Evolutionary conservation across 1,140 invertebrate species (phyloP).

Genomic region (Callitettix versicolor): DNA sequence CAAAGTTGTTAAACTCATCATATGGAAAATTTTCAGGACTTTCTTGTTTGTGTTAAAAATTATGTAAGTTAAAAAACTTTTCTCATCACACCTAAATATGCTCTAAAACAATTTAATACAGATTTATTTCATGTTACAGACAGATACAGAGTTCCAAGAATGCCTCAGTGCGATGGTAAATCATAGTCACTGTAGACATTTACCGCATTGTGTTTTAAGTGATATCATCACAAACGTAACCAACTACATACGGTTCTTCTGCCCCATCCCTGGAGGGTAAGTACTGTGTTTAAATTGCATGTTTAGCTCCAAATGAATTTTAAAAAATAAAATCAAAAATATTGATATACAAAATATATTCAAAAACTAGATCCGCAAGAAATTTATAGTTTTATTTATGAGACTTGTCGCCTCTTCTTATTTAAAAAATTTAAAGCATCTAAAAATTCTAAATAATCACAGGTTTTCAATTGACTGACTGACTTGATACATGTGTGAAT

Average conservation of each 20-base stretch:
- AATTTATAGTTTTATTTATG: neutral
- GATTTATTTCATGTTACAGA: neutral
- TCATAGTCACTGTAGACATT: constrained; percentile 9
- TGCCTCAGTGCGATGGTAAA: neutral
- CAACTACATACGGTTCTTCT: constrained; percentile 9
- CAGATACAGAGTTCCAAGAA: constrained; percentile 4
- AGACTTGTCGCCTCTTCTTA: neutral
- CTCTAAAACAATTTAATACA: too few relatives aligned
- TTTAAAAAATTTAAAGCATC: neutral
- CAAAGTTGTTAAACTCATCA: neutral
- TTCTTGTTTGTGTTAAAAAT: too few relatives aligned
- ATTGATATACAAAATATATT: neutral
- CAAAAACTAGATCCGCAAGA: too few relatives aligned
- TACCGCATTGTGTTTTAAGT: constrained; percentile 12
- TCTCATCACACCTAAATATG: too few relatives aligned
- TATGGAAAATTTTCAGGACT: too few relatives aligned
- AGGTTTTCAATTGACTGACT: too few relatives aligned
- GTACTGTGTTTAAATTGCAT: neutral
- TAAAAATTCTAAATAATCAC: neutral
- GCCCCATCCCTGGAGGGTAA: constrained; percentile 2
- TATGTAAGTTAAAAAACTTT: too few relatives aligned
- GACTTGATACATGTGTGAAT: too few relatives aligned
- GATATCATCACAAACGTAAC: constrained; percentile 7
- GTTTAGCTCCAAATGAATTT: neutral
- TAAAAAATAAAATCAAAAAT: neutral